Evolutionary conservation across 1,140 invertebrate species (phyloP).

Genomic region (Plutomurus gul): DNA sequence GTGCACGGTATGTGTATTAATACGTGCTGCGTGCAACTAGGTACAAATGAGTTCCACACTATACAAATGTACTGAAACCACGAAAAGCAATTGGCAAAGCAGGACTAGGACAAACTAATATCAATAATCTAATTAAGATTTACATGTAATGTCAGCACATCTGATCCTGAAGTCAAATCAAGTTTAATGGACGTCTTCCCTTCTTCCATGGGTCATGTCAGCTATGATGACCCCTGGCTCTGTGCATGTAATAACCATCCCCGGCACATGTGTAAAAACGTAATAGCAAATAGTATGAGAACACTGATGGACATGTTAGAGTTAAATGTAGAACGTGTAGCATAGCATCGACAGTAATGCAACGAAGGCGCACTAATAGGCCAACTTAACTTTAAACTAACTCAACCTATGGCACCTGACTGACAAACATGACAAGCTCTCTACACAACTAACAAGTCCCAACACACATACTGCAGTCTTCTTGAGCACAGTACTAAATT

Average conservation of each 20-base stretch:
- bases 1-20: neutral
- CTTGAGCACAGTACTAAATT: neutral
- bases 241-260: neutral
- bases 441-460: neutral
- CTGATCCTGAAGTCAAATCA: neutral
- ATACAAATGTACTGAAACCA: neutral
- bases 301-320: neutral
- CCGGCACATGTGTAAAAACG: neutral
- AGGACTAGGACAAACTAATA: constrained; percentile 1
- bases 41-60: neutral
- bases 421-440: neutral
- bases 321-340: neutral
- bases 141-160: neutral
- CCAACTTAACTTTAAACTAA: constrained; percentile 2
- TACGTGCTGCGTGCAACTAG: neutral
- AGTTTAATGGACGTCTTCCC: neutral
- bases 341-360: neutral
- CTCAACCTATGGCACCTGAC: neutral
- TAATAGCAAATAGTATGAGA: neutral
- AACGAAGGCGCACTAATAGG: neutral
- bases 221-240: neutral
- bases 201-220: constrained; percentile 4
- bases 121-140: constrained; percentile 16
- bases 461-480: neutral
- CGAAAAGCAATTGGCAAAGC: neutral